Base-by-base conservation (phyloP, 2,888 invertebrate genomes). In the Brachyopa scutellaris region DNA sequence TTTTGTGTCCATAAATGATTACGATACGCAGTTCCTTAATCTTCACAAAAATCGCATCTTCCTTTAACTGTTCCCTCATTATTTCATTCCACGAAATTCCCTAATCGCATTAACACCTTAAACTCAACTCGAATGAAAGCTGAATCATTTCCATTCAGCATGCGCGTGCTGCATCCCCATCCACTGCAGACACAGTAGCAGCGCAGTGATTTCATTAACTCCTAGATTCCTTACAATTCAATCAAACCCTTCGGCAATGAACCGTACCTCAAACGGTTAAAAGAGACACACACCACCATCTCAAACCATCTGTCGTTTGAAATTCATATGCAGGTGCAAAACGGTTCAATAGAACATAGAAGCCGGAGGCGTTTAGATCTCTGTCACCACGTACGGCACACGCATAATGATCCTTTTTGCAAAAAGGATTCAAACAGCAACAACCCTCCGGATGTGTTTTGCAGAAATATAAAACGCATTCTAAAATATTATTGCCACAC, bases 391-490 rank as follows among this genome's bases (percentile, higher is more conserved):
- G 49, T 57, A 51, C 76, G 55, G n/a, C n/a, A 69, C 69, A 76
- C 80, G 76, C 69, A 76, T 69, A 76, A 69, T 80, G 76, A 76
- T 76, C 57, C 76, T 57, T 69, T 57, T 42, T n/a, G n/a, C 33
- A 36, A 33, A 69, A 69, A 76, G 57, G 62, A 76, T 76, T 62
- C 79, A 55, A 26, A 26, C 26, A 26, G 4, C 31, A 38, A 31
- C 11, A 29, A 21, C 69, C 62, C 57, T 53, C 13, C 11, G 38
- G 15, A 59, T 9, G 31, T 45, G 67, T 45, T 40, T 76, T 62
- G 80, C 69, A 33, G 76, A 80, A 80, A 62, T 59, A 51, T 21
- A 15, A 53, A 79, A 66, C 21, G 29, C 59, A 78, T 72, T 64
- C 57, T 7, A 53, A 55, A 45, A 55, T 15, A 49, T 49, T 36